phyloP scores from a whole-genome alignment of 2,888 invertebrate species.

The Suillia variegata region DNA sequence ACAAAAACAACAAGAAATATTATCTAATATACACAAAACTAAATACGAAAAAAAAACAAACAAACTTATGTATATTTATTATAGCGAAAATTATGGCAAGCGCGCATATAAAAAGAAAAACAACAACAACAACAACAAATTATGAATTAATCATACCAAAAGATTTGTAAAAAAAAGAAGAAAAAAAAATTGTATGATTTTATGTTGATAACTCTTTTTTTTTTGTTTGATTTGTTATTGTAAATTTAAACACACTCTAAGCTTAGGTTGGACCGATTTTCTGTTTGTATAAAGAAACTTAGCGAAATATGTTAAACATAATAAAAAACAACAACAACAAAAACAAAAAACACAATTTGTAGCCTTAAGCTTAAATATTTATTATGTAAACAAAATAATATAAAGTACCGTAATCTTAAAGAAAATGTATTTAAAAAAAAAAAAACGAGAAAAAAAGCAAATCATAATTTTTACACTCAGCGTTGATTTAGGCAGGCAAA shows the following conservation, averaged over 20 bases:
- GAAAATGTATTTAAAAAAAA: too few species aligned
- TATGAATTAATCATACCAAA: not conserved
- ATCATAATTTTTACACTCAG: not conserved
- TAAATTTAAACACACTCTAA: not conserved
- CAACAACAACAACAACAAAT: too few species aligned
- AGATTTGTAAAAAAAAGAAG: not conserved
- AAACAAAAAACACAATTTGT: not conserved
- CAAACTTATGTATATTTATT: not conserved
- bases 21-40: too few species aligned
- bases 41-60: too few species aligned
- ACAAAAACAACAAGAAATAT: not conserved
- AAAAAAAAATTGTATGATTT: not conserved
- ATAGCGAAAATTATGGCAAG: too few species aligned
- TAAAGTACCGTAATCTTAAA: slow-evolving; percentile 6
- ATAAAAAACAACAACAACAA: not conserved
- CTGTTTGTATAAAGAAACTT: slow-evolving; percentile 8
- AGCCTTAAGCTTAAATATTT: not conserved
- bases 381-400: not conserved
- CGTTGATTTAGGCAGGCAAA: not conserved
- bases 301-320: slow-evolving; percentile 6
- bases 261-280: not conserved
- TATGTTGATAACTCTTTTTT: not conserved
- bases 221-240: not conserved
- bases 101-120: too few species aligned
- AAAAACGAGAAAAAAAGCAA: too few species aligned